These are phyloP conservation scores for Meda fulgida DNA, from an alignment of 2,797 vertebrate genomes.

Conservation along the genomic window DNA sequence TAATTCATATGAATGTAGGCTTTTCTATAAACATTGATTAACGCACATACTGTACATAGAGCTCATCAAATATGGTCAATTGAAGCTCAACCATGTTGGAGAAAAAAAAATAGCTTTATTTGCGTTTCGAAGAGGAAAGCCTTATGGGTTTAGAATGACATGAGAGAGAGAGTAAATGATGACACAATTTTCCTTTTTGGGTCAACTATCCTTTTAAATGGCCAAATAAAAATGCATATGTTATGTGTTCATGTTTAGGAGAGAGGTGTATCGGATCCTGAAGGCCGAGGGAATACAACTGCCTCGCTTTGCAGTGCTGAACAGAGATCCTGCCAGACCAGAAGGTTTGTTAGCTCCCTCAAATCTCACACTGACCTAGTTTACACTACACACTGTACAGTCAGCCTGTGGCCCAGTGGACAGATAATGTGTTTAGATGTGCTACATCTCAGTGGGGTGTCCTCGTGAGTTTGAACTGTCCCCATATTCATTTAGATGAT, in stretches of 20 bases:
- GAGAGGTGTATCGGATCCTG: constrained; percentile 88
- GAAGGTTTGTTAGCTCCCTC: constrained; percentile 76
- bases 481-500: neutral
- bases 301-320: constrained; percentile 88
- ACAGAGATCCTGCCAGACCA: constrained; percentile 87
- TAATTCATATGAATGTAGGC: neutral
- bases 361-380: neutral
- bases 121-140: neutral
- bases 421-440: neutral
- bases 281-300: constrained; percentile 89
- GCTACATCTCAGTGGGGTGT: neutral
- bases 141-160: neutral
- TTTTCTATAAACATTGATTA: neutral
- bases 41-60: neutral
- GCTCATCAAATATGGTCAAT: neutral
- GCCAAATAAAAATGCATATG: no score
- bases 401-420: neutral
- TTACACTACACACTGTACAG: neutral
- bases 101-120: no score
- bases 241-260: constrained; percentile 67
- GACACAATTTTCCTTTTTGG: neutral
- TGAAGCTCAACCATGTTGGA: no score
- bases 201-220: neutral
- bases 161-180: neutral
- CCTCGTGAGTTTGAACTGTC: no score